These are phyloP conservation scores for Macquaria australasica DNA, from an alignment of 2,113 vertebrate species.

Conservation along the genomic window DNA sequence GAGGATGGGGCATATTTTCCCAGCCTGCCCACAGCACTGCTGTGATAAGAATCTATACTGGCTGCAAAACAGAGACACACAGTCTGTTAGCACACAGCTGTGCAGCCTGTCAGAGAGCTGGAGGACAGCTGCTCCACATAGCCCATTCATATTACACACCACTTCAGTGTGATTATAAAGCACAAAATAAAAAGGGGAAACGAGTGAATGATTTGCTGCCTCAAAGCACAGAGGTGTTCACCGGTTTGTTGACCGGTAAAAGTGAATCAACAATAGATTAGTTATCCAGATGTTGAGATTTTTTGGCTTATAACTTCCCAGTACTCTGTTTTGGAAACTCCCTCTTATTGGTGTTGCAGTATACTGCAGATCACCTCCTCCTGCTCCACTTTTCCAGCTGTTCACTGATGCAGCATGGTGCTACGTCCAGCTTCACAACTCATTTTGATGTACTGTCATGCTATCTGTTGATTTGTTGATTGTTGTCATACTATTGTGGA, in stretches of 20 bases:
- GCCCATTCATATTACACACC: not conserved
- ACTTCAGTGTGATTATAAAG: not conserved
- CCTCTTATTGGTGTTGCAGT: not conserved
- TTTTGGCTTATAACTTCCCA: constrained; percentile 4
- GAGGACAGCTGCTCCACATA: constrained; percentile 6
- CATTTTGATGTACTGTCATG: no score
- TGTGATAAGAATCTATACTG: constrained; percentile 60
- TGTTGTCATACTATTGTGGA: no score
- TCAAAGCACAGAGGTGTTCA: not conserved
- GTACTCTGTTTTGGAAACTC: constrained; percentile 11
- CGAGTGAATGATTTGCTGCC: not conserved
- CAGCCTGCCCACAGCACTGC: constrained; percentile 36
- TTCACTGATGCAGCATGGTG: not conserved
- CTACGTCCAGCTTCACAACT: not conserved
- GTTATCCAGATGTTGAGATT: constrained; percentile 31
- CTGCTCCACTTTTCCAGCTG: not conserved
- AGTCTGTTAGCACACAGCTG: constrained; percentile 67
- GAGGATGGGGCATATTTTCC: constrained; percentile 50
- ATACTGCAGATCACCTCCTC: not conserved
- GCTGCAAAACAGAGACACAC: constrained; percentile 61
- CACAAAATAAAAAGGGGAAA: not conserved
- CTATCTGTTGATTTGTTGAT: no score
- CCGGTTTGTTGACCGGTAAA: not conserved
- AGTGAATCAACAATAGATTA: not conserved
- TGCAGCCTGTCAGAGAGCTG: constrained; percentile 4